Percentiles rank a stretch among this genome's conserved stretches.
These are phyloP conservation scores for Hemitrygon akajei DNA, from an alignment of 2,797 vertebrate species.

Conservation along the genomic window DNA sequence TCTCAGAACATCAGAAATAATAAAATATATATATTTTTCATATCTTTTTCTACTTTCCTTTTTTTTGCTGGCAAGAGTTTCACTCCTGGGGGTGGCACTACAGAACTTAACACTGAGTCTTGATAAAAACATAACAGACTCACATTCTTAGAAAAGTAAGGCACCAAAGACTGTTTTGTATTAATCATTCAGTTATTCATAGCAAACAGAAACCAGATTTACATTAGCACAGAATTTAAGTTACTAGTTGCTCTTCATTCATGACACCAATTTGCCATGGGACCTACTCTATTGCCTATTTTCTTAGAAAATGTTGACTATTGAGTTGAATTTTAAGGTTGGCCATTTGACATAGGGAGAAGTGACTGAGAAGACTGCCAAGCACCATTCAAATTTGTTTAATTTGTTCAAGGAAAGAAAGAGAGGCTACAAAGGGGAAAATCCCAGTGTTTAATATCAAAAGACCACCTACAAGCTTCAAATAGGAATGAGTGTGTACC, in stretches of 20 bases:
- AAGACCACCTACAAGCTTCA: not conserved
- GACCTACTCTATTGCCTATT: not conserved
- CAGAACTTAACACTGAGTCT: not conserved
- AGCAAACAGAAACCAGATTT: not conserved
- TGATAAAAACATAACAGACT: not conserved
- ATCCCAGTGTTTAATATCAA: not conserved
- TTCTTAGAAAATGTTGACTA: conserved; percentile 33
- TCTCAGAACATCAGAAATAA: not conserved
- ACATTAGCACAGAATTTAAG: not conserved
- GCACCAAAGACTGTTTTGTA: not conserved
- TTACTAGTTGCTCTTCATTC: not conserved
- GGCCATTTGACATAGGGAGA: too few species aligned
- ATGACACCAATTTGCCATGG: not conserved
- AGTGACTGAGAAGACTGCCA: too few species aligned
- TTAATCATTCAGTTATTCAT: not conserved
- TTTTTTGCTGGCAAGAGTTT: not conserved
- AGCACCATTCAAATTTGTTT: too few species aligned
- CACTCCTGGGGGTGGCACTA: conserved; percentile 12
- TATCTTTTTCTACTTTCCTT: not conserved
- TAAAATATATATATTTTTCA: conserved; percentile 40
- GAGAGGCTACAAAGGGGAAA: too few species aligned
- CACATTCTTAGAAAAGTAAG: conserved; percentile 42
- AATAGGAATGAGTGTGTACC: not conserved
- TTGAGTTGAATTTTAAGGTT: not conserved
- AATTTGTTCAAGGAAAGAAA: not conserved